These are phyloP conservation scores for Callospermophilus lateralis DNA, from an alignment of 2,113 vertebrate species.

Conservation along the genomic window DNA sequence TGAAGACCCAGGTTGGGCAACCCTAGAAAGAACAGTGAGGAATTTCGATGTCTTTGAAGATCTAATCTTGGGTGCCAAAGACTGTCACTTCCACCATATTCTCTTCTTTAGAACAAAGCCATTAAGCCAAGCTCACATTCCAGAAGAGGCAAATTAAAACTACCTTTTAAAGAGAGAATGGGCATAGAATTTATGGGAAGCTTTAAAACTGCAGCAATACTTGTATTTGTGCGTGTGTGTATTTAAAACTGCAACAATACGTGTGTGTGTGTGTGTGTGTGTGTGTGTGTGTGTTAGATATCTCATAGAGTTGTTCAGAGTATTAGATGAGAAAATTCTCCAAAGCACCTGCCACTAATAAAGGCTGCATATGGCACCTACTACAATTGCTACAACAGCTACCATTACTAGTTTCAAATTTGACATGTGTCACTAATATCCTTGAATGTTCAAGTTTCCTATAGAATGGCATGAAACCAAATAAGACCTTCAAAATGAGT, in stretches of 20 bases:
- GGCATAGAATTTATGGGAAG: not conserved
- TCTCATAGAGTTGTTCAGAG: not conserved
- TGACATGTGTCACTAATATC: not conserved
- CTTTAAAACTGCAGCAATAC: constrained; percentile 26
- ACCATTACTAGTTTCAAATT: constrained; percentile 9
- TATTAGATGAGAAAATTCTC: constrained; percentile 16
- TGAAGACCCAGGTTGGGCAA: not conserved
- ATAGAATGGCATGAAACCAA: constrained; percentile 42
- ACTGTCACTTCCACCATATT: not conserved
- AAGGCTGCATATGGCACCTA: not conserved
- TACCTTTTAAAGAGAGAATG: not conserved
- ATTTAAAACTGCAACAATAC: no score
- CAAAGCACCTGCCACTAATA: not conserved
- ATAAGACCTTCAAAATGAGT: constrained; percentile 56
- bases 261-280: no score
- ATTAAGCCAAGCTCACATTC: not conserved
- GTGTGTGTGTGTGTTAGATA: not conserved
- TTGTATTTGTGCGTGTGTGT: not conserved
- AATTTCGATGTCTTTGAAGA: not conserved
- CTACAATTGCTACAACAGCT: not conserved
- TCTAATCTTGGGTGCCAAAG: not conserved
- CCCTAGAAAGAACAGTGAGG: not conserved
- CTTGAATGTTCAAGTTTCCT: constrained; percentile 19
- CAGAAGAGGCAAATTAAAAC: not conserved
- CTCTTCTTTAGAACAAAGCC: not conserved